Percentiles rank a stretch among this genome's conserved stretches.
These are phyloP conservation scores for Vanacampus margaritifer DNA, from an alignment of 2,113 vertebrate genomes.

Conservation along the genomic window DNA sequence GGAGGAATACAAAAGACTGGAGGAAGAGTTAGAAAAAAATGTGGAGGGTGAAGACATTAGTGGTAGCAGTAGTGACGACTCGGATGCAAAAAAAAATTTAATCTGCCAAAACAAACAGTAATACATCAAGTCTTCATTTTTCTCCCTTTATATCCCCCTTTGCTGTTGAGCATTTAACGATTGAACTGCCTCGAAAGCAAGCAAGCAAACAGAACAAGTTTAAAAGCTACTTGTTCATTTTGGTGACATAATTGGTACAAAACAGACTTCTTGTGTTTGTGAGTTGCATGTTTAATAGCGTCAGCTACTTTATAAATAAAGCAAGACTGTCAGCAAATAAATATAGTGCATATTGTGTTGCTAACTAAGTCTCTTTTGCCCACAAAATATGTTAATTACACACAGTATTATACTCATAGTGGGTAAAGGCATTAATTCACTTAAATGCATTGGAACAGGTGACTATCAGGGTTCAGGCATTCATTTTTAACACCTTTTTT, in stretches of 20 bases:
- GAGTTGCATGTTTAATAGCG: neutral
- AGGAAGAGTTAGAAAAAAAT: no score
- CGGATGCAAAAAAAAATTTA: no score
- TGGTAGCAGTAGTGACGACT: no score
- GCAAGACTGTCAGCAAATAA: neutral
- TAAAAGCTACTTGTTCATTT: neutral
- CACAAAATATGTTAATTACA: no score
- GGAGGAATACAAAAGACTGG: no score
- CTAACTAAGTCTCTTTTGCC: no score
- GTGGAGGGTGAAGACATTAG: neutral
- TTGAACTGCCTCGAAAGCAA: neutral
- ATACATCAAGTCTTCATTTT: neutral
- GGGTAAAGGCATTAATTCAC: no score
- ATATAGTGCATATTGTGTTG: neutral
- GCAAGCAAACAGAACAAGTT: neutral
- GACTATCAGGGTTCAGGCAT: no score
- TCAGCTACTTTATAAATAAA: neutral
- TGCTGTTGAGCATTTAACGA: neutral
- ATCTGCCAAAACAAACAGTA: neutral
- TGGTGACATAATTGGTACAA: neutral
- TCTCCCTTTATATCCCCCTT: neutral
- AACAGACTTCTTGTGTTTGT: neutral
- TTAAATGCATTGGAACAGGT: no score
- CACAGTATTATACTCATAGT: no score
- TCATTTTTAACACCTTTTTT: no score